Evolutionary conservation across 2,888 invertebrate genomes (phyloP).

Genomic region (Papilio demoleus): DNA sequence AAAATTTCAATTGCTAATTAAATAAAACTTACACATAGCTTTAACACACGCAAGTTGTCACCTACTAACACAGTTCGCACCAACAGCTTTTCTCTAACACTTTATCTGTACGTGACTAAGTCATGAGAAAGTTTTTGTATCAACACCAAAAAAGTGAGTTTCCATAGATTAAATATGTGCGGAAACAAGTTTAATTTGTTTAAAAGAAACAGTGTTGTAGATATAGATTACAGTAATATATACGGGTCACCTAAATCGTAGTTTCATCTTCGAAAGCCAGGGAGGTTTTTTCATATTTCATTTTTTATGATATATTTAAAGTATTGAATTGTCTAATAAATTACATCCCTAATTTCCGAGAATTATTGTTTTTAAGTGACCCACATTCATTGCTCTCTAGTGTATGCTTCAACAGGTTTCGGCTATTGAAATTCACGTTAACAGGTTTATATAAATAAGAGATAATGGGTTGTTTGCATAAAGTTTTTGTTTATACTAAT

Average conservation of each 20-base stretch:
- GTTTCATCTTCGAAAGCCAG: too few species aligned
- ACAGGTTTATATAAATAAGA: neutral
- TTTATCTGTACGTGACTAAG: constrained; percentile 21
- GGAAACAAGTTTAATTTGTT: neutral
- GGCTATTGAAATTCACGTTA: neutral
- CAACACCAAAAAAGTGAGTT: neutral
- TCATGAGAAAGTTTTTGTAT: constrained; percentile 28
- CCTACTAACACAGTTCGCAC: constrained; percentile 40
- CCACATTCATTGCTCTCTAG: too few species aligned
- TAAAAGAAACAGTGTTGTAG: too few species aligned
- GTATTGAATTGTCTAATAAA: too few species aligned
- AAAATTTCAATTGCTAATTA: neutral
- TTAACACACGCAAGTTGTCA: constrained; percentile 16
- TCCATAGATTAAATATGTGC: neutral
- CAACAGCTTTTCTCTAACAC: constrained; percentile 5
- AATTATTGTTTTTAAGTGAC: too few species aligned
- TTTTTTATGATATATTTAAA: too few species aligned
- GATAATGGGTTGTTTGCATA: neutral
- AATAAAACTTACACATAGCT: constrained; percentile 8
- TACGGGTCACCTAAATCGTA: too few species aligned
- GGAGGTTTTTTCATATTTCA: too few species aligned
- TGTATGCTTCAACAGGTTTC: too few species aligned
- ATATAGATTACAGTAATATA: too few species aligned
- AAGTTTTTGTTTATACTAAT: neutral
- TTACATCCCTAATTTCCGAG: too few species aligned